Evolutionary conservation across 2,797 vertebrate genomes (phyloP).

Genomic region (Leptodactylus fallax): DNA sequence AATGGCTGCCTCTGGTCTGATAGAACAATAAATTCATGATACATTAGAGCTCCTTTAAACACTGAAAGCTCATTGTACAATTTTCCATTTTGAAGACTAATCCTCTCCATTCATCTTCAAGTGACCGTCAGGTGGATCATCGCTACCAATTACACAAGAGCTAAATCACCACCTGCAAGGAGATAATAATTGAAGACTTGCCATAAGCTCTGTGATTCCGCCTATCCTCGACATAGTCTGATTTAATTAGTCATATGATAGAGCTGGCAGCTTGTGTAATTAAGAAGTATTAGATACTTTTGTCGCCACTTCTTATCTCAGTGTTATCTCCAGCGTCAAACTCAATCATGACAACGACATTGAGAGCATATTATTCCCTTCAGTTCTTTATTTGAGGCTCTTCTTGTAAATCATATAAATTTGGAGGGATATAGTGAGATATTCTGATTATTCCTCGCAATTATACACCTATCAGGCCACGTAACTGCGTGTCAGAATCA

Average conservation of each 20-base stretch:
- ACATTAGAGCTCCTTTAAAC: neutral
- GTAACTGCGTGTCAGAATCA: constrained; percentile 15
- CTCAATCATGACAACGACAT: constrained; percentile 37
- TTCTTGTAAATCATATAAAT: constrained; percentile 33
- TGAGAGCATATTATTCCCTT: constrained; percentile 49
- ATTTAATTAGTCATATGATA: constrained; percentile 48
- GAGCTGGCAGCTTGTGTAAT: constrained; percentile 48
- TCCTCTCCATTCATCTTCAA: constrained; percentile 28
- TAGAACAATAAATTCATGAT: neutral
- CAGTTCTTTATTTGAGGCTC: constrained; percentile 23
- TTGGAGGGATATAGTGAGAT: constrained; percentile 24
- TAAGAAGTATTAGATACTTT: constrained; percentile 57
- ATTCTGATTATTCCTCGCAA: constrained; percentile 28
- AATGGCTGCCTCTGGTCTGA: neutral
- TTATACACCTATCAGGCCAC: constrained; percentile 32
- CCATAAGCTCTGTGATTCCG: constrained; percentile 26
- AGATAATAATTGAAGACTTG: constrained; percentile 52
- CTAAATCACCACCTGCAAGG: constrained; percentile 43
- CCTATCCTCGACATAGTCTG: constrained; percentile 19
- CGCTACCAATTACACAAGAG: constrained; percentile 20
- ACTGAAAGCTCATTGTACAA: neutral
- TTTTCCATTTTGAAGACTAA: constrained; percentile 3
- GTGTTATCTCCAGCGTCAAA: constrained; percentile 39
- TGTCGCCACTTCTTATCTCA: constrained; percentile 20
- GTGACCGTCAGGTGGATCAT: constrained; percentile 44